Conservation (phyloP, 2,888 invertebrate genomes). For the Tromatobia lineatoria region DNA sequence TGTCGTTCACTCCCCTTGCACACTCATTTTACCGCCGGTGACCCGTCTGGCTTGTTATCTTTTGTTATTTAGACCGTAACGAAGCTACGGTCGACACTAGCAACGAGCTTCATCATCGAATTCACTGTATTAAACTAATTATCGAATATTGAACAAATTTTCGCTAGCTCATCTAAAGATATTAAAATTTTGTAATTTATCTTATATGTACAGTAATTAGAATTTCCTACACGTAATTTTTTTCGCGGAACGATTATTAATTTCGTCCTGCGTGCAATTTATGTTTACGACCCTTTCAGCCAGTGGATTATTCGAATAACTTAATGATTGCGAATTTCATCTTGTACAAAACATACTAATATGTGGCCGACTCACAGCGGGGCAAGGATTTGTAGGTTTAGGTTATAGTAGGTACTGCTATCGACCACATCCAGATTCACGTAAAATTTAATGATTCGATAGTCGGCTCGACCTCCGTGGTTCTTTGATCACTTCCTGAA, state of each 20-base stretch:
- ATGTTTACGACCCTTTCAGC: background rate
- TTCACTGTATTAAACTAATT: constrained; percentile 19
- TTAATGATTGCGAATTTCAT: background rate
- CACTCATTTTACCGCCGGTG: background rate
- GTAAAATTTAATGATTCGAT: constrained; percentile 19
- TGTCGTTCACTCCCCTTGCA: constrained; percentile 18
- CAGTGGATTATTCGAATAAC: background rate
- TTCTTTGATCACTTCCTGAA: constrained; percentile 9
- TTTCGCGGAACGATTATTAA: constrained; percentile 3
- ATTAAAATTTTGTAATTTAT: no score
- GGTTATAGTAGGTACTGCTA: constrained; percentile 15
- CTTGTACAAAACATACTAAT: background rate
- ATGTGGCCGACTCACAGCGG: background rate
- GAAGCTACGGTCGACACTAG: background rate
- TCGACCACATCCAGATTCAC: constrained; percentile 10
- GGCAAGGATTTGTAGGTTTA: constrained; percentile 35
- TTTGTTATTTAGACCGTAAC: constrained; percentile 17
- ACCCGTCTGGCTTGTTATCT: constrained; percentile 25
- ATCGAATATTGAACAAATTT: constrained; percentile 21
- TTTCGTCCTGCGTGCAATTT: background rate
- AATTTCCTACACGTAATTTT: background rate
- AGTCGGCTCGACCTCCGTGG: background rate
- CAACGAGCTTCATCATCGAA: background rate
- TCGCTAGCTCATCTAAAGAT: background rate
- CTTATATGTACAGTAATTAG: constrained; percentile 14